These are phyloP conservation scores for Ecdyonurus torrentis DNA, from an alignment of 2,888 invertebrate genomes.

Conservation along the genomic window DNA sequence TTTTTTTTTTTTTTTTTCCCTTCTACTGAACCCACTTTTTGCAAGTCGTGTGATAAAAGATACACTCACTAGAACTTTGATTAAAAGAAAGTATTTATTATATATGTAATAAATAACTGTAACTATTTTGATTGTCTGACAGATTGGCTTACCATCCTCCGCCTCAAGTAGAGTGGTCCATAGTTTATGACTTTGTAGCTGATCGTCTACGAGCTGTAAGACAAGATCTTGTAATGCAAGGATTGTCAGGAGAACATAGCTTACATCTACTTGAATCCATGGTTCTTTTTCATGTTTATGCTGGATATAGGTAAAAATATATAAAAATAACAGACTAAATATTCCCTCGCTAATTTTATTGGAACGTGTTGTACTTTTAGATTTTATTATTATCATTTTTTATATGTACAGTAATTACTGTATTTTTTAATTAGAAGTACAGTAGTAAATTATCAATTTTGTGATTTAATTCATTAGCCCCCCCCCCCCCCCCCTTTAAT, in stretches of 20 bases:
- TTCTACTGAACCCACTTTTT: too few species aligned
- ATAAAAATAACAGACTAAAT: not conserved
- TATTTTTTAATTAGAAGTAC: too few species aligned
- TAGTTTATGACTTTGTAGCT: conserved; percentile 55
- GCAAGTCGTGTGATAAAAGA: too few species aligned
- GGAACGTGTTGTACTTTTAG: conserved; percentile 6
- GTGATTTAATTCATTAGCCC: too few species aligned
- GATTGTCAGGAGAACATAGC: conserved; percentile 33
- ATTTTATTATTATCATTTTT: not conserved
- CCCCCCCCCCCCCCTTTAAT: too few species aligned
- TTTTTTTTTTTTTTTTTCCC: too few species aligned
- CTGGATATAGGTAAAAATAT: conserved; percentile 51
- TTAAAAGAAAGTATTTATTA: not conserved
- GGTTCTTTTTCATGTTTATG: conserved; percentile 52
- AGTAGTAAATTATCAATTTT: too few species aligned
- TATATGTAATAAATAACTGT: not conserved
- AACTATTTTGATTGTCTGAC: not conserved
- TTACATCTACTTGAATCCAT: conserved; percentile 52
- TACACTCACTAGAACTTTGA: not conserved
- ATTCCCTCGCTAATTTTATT: conserved; percentile 6
- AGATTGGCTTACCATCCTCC: not conserved
- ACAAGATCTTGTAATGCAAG: conserved; percentile 65
- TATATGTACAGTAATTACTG: too few species aligned
- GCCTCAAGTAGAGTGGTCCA: conserved; percentile 28
- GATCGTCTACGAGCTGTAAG: conserved; percentile 58